Conservation (phyloP, 2,797 vertebrate species). For the Choloepus didactylus region DNA sequence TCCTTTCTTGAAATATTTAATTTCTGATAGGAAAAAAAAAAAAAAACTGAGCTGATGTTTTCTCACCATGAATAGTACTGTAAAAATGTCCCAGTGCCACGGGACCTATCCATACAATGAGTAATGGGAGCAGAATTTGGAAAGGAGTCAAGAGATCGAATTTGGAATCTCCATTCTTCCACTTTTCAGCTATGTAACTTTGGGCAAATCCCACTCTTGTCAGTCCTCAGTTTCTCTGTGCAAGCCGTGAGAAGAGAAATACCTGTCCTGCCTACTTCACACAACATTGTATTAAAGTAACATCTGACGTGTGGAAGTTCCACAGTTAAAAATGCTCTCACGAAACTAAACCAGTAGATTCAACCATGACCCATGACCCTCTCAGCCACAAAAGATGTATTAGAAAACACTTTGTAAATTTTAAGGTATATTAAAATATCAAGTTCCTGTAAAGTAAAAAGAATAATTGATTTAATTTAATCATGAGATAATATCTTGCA, state of each 20-base stretch:
- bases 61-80: not conserved
- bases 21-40: not conserved
- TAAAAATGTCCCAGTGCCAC: not conserved
- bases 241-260: not conserved
- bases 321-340: not conserved
- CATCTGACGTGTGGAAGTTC: not conserved
- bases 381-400: not conserved
- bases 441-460: not conserved
- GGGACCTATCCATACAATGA: not conserved
- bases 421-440: not conserved
- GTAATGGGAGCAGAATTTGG: not conserved
- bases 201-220: no score
- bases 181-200: not conserved
- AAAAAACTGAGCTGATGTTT: not conserved
- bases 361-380: not conserved
- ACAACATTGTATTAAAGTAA: not conserved
- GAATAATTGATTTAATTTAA: not conserved
- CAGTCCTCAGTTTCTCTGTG: no score
- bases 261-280: not conserved
- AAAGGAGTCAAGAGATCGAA: not conserved
- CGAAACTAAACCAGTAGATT: not conserved
- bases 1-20: constrained; percentile 1
- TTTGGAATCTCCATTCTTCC: not conserved
- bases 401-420: not conserved
- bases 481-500: not conserved